These are phyloP conservation scores for Diploscapter pachys DNA, from an alignment of 1,140 invertebrate species.

Conservation along the genomic window DNA sequence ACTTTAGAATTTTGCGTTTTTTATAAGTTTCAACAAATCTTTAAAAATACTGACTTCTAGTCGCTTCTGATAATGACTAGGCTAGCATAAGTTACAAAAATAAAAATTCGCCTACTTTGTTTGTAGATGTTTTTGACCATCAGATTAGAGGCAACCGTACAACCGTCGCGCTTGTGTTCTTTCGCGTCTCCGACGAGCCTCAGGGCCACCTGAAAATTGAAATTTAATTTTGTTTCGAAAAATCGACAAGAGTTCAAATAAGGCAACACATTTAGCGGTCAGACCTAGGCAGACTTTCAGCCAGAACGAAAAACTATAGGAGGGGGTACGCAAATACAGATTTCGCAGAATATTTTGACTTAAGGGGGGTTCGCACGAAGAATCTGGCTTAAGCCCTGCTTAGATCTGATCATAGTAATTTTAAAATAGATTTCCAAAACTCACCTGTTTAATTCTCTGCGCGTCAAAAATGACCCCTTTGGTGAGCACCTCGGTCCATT, in stretches of 20 bases:
- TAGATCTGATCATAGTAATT: too few species aligned
- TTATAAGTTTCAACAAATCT: not conserved
- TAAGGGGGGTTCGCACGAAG: too few species aligned
- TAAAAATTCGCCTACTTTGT: constrained; percentile 18
- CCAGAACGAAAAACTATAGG: too few species aligned
- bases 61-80: not conserved
- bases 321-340: too few species aligned
- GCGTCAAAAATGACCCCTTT: constrained; percentile 71
- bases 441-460: constrained; percentile 63
- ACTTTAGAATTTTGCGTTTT: too few species aligned
- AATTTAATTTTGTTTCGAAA: too few species aligned
- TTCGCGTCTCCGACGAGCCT: constrained; percentile 73
- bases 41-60: not conserved
- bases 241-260: too few species aligned
- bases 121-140: constrained; percentile 22
- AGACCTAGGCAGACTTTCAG: too few species aligned
- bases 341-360: too few species aligned
- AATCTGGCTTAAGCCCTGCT: too few species aligned
- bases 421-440: too few species aligned
- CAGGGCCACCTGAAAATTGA: constrained; percentile 39
- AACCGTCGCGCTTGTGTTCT: constrained; percentile 69
- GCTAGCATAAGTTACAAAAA: not conserved
- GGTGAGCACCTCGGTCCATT: constrained; percentile 74
- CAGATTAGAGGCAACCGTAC: constrained; percentile 64
- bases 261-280: too few species aligned